Base-by-base conservation (phyloP, 2,113 vertebrate genomes). In the Podocnemis expansa region DNA sequence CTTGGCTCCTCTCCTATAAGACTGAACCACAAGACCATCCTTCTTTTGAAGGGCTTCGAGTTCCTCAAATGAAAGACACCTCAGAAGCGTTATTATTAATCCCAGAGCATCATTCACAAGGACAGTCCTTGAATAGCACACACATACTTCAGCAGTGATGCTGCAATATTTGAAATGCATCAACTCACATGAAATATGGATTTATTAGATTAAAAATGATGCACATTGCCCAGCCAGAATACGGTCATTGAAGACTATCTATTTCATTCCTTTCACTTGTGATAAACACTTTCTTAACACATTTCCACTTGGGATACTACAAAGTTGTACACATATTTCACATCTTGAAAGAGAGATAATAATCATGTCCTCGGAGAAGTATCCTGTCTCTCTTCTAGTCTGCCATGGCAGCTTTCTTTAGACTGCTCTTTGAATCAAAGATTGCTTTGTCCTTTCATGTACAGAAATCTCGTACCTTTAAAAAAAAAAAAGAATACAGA, bases 271-370 rank as follows among this genome's bases (percentile, higher is more conserved):
- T 85, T 95, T 86, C 84, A 80, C 60, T 58, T 55, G 49, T 67
- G 95, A 95, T 56, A 87, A 95, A 93, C 87, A n/a, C 52, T 21
- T 92, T 84, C 6, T 0, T 29, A 88, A 92, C 6, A 89, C 41
- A 83, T 10, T 63, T 22, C 31, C 67, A 43, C n/a, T 43, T 2
- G 52, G 49, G 58, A 51, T 84, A n/a, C 80, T 22, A 24, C 6
- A 93, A 24, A 93, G 34, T 49, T 80, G 90, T 22, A 67, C 10
- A 41, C 38, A 21, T 24, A 38, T 51, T 47, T 55, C 83, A 76
- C 67, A 22, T 1, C 31, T 16, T 34, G 2, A 41, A 93, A 82
- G 29, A 94, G 27, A 73, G 45, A 47, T 10, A 91, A 67, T 29
- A 89, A 86, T 12, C 38, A 89, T 17, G 34, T 87, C 31, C 43